phyloP scores from a whole-genome alignment of 2,797 vertebrate genomes.

The Hypotaenidia okinawae region DNA sequence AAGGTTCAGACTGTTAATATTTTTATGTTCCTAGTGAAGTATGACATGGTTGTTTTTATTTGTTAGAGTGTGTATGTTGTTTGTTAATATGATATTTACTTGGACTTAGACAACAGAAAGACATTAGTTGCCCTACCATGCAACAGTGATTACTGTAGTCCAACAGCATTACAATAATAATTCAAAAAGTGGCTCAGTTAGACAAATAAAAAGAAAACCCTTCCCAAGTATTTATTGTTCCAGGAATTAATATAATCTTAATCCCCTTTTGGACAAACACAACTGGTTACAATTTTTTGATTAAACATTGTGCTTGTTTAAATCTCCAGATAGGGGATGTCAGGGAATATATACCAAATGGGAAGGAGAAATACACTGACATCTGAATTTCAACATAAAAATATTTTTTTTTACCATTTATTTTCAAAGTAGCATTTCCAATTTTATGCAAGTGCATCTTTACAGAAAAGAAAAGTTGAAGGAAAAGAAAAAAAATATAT shows the following conservation, averaged over 20 bases:
- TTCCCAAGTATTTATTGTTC: not conserved
- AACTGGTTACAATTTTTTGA: not conserved
- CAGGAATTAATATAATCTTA: slow-evolving; percentile 10
- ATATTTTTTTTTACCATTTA: too few relatives aligned
- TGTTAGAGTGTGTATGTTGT: not conserved
- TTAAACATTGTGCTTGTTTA: not conserved
- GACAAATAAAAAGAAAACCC: not conserved
- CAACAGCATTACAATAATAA: not conserved
- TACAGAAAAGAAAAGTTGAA: not conserved
- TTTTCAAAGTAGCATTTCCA: not conserved
- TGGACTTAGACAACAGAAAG: not conserved
- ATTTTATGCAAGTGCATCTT: not conserved
- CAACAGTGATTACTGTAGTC: not conserved
- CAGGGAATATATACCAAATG: not conserved
- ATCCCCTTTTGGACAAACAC: not conserved
- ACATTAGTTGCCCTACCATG: not conserved
- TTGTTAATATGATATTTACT: not conserved
- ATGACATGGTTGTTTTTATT: not conserved
- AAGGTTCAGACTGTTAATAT: not conserved
- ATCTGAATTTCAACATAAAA: not conserved
- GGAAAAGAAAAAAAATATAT: not conserved
- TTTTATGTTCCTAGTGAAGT: not conserved
- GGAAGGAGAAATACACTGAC: not conserved
- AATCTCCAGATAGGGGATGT: not conserved
- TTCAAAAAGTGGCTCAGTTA: not conserved